These are phyloP conservation scores for Sericinus montela DNA, from an alignment of 2,888 invertebrate species.

Conservation along the genomic window DNA sequence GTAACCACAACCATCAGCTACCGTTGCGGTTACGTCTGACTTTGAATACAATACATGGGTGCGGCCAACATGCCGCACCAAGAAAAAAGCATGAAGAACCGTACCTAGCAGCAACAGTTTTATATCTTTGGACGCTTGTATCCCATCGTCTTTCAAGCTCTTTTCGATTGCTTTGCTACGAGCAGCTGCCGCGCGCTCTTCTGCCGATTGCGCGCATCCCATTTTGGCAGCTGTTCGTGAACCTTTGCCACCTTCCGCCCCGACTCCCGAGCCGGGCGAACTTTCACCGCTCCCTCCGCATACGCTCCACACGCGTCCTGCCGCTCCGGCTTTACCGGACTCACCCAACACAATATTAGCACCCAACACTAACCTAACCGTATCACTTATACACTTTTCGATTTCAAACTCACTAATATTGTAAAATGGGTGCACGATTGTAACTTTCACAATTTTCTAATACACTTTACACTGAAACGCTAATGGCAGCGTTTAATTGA, in stretches of 20 bases:
- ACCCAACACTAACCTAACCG: constrained; percentile 70
- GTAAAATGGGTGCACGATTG: constrained; percentile 33
- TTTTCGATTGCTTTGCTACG: constrained; percentile 98
- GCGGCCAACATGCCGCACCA: constrained; percentile 46
- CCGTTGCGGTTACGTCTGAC: constrained; percentile 19
- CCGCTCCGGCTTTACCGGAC: constrained; percentile 66
- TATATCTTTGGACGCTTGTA: constrained; percentile 99
- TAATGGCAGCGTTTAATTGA: constrained; percentile 66
- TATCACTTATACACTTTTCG: constrained; percentile 62
- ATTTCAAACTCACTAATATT: constrained; percentile 25
- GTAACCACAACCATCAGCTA: not conserved
- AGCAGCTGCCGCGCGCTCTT: constrained; percentile 97
- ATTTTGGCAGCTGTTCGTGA: constrained; percentile 82
- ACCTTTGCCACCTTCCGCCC: constrained; percentile 74
- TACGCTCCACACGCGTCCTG: constrained; percentile 70
- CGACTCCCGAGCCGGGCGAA: constrained; percentile 79
- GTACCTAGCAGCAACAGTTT: constrained; percentile 98
- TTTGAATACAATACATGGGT: constrained; percentile 52
- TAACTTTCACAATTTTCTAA: constrained; percentile 39
- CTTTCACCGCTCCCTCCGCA: constrained; percentile 81
- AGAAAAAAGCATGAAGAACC: constrained; percentile 31
- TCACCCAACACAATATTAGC: constrained; percentile 68
- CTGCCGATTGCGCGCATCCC: constrained; percentile 99
- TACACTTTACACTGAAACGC: constrained; percentile 54
- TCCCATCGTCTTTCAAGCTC: constrained; percentile 98